Percentiles rank a stretch among this genome's conserved stretches.
Evolutionary conservation across 2,113 vertebrate species (phyloP).

Genomic region (Halichoeres trimaculatus): DNA sequence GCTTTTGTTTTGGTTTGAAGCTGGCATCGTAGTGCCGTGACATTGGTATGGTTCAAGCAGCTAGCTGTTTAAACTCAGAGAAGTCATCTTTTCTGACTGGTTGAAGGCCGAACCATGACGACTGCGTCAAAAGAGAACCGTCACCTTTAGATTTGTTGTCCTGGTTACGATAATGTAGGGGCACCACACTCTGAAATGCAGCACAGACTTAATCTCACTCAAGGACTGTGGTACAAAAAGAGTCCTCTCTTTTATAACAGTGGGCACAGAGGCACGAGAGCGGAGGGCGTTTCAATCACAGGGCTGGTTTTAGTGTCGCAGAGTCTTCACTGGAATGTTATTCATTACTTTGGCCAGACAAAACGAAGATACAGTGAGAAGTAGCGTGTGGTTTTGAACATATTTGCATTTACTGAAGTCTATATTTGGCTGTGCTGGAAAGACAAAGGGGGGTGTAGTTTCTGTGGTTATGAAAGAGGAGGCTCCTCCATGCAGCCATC

Average conservation of each 20-base stretch:
- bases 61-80: no score
- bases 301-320: conserved; percentile 14
- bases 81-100: no score
- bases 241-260: conserved; percentile 11
- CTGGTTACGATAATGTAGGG: background rate
- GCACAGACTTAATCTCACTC: background rate
- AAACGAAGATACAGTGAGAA: background rate
- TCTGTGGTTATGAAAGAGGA: background rate
- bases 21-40: no score
- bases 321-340: conserved; percentile 36
- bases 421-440: conserved; percentile 10
- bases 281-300: conserved; percentile 11
- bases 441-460: background rate
- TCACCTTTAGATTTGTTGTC: background rate
- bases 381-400: conserved; percentile 1
- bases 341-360: conserved; percentile 26
- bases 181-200: background rate
- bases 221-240: no score
- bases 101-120: background rate
- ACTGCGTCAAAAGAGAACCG: background rate
- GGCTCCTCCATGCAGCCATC: background rate
- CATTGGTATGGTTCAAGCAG: no score
- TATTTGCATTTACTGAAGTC: conserved; percentile 25
- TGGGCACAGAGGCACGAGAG: background rate
- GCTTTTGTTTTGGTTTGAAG: background rate